Percentiles rank a stretch among this genome's conserved stretches.
These are phyloP conservation scores for Aphis gossypii DNA, from an alignment of 1,140 invertebrate species.

Conservation along the genomic window DNA sequence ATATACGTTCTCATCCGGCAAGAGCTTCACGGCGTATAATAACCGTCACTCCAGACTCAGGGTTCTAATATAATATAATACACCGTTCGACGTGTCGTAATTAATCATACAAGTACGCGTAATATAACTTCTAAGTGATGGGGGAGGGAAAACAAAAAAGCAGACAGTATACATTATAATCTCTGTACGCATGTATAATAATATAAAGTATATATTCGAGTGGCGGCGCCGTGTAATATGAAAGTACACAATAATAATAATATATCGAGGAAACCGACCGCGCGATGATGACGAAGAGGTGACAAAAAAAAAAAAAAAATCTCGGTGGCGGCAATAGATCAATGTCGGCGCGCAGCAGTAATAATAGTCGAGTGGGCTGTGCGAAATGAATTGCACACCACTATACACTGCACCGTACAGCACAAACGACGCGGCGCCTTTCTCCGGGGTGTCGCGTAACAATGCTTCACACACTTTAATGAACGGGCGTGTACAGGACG, in stretches of 20 bases:
- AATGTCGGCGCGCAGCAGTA: background rate
- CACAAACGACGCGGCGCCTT: background rate
- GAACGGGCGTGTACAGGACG: constrained; percentile 17
- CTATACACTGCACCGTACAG: background rate
- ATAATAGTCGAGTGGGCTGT: background rate
- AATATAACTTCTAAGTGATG: background rate
- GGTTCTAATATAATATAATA: background rate
- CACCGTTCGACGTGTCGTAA: background rate
- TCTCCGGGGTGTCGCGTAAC: constrained; percentile 46
- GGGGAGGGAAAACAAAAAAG: background rate
- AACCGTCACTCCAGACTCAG: background rate
- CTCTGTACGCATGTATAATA: background rate
- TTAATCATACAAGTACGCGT: background rate
- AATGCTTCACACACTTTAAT: constrained; percentile 49
- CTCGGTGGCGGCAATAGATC: constrained; percentile 36
- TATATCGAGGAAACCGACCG: constrained; percentile 10
- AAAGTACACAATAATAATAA: background rate
- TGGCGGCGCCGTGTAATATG: too few species aligned
- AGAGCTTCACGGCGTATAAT: background rate
- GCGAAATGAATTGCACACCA: constrained; percentile 41
- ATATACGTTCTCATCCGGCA: background rate
- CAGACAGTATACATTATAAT: background rate
- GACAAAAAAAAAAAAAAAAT: background rate
- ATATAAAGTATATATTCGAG: background rate
- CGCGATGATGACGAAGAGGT: background rate